phyloP scores from a whole-genome alignment of 2,113 vertebrate species.

The Phrynosoma platyrhinos region DNA sequence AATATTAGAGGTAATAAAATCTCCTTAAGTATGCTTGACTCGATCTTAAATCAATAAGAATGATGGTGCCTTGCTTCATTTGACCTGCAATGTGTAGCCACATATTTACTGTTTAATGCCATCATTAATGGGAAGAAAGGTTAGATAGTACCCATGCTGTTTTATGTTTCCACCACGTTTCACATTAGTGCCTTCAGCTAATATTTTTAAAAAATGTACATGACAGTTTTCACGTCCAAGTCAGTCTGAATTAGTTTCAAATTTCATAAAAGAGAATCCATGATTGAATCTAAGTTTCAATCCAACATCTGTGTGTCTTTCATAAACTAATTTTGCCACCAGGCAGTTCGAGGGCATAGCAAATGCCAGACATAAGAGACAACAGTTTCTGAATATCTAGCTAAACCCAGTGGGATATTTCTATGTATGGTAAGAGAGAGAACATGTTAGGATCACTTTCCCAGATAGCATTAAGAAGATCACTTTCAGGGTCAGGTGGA shows the following conservation, averaged over 20 bases:
- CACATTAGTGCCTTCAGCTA: neutral
- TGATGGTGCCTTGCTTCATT: no score
- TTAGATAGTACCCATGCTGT: neutral
- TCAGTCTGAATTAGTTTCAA: conserved; percentile 11
- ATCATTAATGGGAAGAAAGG: conserved; percentile 7
- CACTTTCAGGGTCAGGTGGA: neutral
- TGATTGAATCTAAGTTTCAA: conserved; percentile 17
- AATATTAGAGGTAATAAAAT: neutral
- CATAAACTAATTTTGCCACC: conserved; percentile 30
- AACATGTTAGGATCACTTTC: neutral
- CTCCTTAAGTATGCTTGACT: neutral
- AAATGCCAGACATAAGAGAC: neutral
- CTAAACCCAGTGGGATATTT: neutral
- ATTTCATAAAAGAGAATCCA: conserved; percentile 13
- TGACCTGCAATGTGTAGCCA: neutral
- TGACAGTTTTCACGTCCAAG: neutral
- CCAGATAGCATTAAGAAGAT: neutral
- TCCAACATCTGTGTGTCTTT: conserved; percentile 25
- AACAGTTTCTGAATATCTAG: neutral
- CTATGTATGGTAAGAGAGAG: neutral
- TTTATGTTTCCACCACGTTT: neutral
- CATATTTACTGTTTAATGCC: neutral
- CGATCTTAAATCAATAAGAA: neutral
- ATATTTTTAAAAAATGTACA: neutral
- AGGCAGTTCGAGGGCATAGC: conserved; percentile 16